phyloP scores from a whole-genome alignment of 1,140 invertebrate genomes.

The Aricia agestis region DNA sequence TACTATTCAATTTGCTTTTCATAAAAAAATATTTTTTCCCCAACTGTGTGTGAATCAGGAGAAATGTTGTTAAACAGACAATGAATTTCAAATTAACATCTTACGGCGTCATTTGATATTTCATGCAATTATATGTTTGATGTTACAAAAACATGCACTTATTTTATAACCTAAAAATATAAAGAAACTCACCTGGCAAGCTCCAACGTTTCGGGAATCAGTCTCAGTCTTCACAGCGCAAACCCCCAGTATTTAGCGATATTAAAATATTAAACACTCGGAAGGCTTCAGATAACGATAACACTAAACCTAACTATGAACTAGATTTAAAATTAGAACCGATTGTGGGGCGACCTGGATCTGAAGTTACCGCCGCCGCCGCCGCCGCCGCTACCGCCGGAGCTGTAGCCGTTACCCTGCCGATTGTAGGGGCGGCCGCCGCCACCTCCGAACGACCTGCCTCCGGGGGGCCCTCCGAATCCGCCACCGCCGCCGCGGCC shows the following conservation, averaged over 20 bases:
- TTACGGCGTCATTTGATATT: too few relatives aligned
- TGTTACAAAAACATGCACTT: neutral
- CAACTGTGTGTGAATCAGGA: too few relatives aligned
- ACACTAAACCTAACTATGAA: slow-evolving; percentile 72
- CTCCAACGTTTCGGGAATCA: slow-evolving; percentile 55
- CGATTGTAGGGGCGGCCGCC: slow-evolving; percentile 49
- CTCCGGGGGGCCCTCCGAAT: slow-evolving; percentile 41
- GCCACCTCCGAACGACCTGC: slow-evolving; percentile 33
- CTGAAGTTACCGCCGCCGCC: slow-evolving; percentile 67
- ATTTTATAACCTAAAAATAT: slow-evolving; percentile 12
- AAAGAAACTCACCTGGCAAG: slow-evolving; percentile 53
- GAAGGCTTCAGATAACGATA: slow-evolving; percentile 74
- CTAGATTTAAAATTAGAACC: slow-evolving; percentile 70
- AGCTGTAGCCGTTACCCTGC: slow-evolving; percentile 73
- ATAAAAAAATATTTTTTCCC: too few relatives aligned
- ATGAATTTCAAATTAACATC: too few relatives aligned
- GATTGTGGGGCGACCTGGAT: slow-evolving; percentile 68
- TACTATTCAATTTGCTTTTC: too few relatives aligned
- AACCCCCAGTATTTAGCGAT: slow-evolving; percentile 64
- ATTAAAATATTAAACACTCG: slow-evolving; percentile 68
- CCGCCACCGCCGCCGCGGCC: slow-evolving; percentile 65
- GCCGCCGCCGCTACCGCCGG: slow-evolving; percentile 64
- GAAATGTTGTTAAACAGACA: too few relatives aligned
- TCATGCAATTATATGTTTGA: neutral
- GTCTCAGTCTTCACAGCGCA: slow-evolving; percentile 55